Conservation (phyloP, 2,888 invertebrate genomes). For the Nephrotoma guestfalica region DNA sequence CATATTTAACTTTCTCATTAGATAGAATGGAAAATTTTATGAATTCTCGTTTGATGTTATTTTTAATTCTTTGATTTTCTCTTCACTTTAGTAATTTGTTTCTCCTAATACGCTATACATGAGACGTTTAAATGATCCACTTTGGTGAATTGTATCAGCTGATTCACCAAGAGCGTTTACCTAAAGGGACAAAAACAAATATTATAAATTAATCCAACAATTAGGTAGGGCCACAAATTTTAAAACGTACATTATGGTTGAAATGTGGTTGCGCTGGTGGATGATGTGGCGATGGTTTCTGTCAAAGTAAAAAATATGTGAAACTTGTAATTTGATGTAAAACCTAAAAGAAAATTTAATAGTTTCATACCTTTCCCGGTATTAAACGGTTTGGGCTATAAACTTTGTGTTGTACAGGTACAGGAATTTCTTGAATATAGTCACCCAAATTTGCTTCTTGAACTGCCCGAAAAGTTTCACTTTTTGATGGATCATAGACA, state of each 20-base stretch:
- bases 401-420: slow-evolving; percentile 59
- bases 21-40: neutral
- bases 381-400: slow-evolving; percentile 43
- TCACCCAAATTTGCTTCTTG: slow-evolving; percentile 59
- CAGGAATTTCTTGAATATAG: slow-evolving; percentile 50
- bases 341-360: neutral
- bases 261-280: slow-evolving; percentile 25
- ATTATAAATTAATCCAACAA: neutral
- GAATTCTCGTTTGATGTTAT: neutral
- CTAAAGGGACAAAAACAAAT: slow-evolving; percentile 3
- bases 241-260: slow-evolving; percentile 8
- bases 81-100: slow-evolving; percentile 39
- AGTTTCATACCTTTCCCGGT: slow-evolving; percentile 37
- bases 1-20: neutral
- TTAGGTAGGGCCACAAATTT: neutral
- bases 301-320: neutral
- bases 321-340: neutral
- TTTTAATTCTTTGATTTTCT: slow-evolving; percentile 2
- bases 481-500: slow-evolving; percentile 75
- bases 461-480: slow-evolving; percentile 75
- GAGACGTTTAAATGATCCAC: slow-evolving; percentile 81
- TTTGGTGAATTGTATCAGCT: slow-evolving; percentile 77
- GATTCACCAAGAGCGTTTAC: slow-evolving; percentile 50
- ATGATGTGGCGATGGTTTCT: slow-evolving; percentile 21
- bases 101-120: slow-evolving; percentile 83